Percentiles rank a stretch among this genome's conserved stretches.
Evolutionary conservation across 1,140 invertebrate genomes (phyloP).

Genomic region (Bombus fervidus): DNA sequence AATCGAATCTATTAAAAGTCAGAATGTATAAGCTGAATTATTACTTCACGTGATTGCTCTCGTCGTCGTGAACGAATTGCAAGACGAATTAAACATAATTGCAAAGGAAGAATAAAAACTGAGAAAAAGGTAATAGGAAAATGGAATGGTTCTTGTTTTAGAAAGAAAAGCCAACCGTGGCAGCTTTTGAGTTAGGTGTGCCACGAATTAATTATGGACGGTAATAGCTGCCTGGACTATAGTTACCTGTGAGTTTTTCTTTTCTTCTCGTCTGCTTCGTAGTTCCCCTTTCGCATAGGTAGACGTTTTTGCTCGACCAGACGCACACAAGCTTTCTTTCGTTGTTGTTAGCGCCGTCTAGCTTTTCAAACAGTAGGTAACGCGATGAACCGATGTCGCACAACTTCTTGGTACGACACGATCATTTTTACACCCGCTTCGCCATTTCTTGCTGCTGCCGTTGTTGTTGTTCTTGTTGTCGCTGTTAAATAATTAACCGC

Average conservation of each 20-base stretch:
- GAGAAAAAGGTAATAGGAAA: background rate
- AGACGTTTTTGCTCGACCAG: background rate
- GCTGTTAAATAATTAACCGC: background rate
- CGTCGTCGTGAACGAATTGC: background rate
- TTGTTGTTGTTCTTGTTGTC: background rate
- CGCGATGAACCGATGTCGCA: slow-evolving; percentile 34
- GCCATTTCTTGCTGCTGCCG: background rate
- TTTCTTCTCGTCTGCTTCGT: background rate
- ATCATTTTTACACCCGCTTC: background rate
- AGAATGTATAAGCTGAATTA: background rate
- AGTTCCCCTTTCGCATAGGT: background rate
- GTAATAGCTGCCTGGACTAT: background rate
- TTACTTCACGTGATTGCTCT: background rate
- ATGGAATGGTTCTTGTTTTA: background rate
- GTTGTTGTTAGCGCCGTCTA: background rate
- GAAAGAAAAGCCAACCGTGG: background rate
- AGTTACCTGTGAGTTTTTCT: background rate
- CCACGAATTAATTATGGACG: slow-evolving; percentile 15
- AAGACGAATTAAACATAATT: background rate
- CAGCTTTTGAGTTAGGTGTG: slow-evolving; percentile 7
- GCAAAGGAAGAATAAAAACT: background rate
- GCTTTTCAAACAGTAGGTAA: no score
- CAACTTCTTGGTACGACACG: slow-evolving; percentile 59
- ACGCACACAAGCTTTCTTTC: background rate
- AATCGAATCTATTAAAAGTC: background rate